A percentile compares a stretch with the other conserved stretches of the same genome.
phyloP scores from a whole-genome alignment of 1,140 invertebrate species.

The Charaxes varanes region DNA sequence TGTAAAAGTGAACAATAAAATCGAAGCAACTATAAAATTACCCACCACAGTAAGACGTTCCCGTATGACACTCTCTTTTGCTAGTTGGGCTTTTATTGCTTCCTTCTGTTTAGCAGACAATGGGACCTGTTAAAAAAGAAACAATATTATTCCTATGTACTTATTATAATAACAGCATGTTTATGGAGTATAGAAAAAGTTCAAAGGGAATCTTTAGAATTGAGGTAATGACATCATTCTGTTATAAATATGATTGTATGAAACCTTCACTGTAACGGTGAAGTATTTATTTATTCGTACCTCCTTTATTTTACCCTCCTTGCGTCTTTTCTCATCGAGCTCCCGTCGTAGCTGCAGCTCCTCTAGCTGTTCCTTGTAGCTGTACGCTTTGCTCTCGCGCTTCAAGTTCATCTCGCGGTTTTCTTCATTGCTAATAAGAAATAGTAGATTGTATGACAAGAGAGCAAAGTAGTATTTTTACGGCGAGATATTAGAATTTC shows the following conservation, averaged over 20 bases:
- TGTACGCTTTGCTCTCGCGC: constrained; percentile 97
- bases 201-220: too few species aligned
- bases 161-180: too few species aligned
- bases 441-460: too few species aligned
- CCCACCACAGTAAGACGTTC: constrained; percentile 78
- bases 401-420: constrained; percentile 90
- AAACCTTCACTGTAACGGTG: too few species aligned
- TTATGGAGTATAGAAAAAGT: too few species aligned
- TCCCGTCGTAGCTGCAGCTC: constrained; percentile 94
- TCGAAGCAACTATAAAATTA: constrained; percentile 1
- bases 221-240: too few species aligned
- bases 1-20: too few species aligned
- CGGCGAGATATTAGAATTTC: too few species aligned
- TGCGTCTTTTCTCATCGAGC: constrained; percentile 90
- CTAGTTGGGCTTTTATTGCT: constrained; percentile 88
- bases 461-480: too few species aligned
- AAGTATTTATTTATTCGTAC: constrained; percentile 15
- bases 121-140: too few species aligned
- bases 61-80: constrained; percentile 89
- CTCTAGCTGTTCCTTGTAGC: constrained; percentile 97
- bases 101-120: constrained; percentile 94
- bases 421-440: constrained; percentile 79
- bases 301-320: constrained; percentile 86
- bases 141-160: too few species aligned
- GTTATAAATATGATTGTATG: too few species aligned